These are phyloP conservation scores for Globodera rostochiensis DNA, from an alignment of 1,140 invertebrate genomes.

Conservation along the genomic window DNA sequence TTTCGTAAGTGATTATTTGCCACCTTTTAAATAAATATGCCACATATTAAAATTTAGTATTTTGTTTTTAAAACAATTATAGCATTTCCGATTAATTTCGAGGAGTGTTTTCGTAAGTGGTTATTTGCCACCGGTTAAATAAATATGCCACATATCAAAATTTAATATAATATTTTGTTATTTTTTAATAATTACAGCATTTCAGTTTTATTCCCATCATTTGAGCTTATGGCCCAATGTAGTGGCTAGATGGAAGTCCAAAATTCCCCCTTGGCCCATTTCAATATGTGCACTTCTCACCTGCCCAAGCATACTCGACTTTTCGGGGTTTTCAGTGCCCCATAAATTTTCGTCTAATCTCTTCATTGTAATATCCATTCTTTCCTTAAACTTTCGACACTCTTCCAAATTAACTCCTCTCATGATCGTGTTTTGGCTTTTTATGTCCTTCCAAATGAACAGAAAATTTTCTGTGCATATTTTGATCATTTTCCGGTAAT, in stretches of 20 bases:
- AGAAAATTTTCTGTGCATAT: background rate
- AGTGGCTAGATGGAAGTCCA: background rate
- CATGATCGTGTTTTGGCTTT: background rate
- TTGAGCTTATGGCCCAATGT: background rate
- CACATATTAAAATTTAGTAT: no score
- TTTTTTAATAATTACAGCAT: no score
- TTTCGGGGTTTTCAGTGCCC: background rate
- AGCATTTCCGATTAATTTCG: no score
- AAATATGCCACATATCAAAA: no score
- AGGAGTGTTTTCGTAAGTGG: no score
- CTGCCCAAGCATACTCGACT: background rate
- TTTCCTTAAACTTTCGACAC: background rate
- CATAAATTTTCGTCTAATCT: background rate
- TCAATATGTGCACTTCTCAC: background rate
- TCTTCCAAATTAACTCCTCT: background rate
- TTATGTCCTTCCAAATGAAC: background rate
- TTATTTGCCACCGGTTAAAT: no score
- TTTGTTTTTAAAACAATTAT: no score
- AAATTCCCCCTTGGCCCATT: background rate
- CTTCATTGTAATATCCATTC: background rate
- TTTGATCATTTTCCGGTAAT: background rate
- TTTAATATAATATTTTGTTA: no score
- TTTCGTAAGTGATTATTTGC: no score
- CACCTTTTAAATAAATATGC: no score
- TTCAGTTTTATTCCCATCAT: no score